phyloP scores from a whole-genome alignment of 2,797 vertebrate genomes.

The Chiroxiphia lanceolata region DNA sequence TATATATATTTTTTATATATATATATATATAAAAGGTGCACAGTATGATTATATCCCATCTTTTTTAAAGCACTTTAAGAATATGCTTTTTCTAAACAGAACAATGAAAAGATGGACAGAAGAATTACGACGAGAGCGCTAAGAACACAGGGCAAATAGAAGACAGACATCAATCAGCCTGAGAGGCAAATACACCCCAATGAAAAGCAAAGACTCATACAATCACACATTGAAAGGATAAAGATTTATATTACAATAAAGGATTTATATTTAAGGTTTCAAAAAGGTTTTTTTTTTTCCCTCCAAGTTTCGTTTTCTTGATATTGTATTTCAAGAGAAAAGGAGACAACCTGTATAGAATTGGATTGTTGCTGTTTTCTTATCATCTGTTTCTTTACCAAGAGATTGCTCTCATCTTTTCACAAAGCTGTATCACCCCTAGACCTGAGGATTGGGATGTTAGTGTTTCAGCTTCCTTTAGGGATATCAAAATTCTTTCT shows the following conservation, averaged over 20 bases:
- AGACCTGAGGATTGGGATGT: slow-evolving; percentile 25
- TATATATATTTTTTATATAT: no score
- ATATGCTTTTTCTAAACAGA: slow-evolving; percentile 47
- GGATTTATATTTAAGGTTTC: slow-evolving; percentile 61
- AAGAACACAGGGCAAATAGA: slow-evolving; percentile 55
- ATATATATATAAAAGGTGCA: not conserved
- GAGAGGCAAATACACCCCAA: slow-evolving; percentile 47
- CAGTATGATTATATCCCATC: slow-evolving; percentile 27
- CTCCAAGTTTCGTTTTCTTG: slow-evolving; percentile 46
- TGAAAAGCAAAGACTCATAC: slow-evolving; percentile 53
- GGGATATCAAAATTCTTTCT: slow-evolving; percentile 25
- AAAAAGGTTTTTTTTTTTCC: not conserved
- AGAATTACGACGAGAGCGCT: slow-evolving; percentile 5
- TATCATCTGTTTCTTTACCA: slow-evolving; percentile 47
- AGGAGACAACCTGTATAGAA: slow-evolving; percentile 54
- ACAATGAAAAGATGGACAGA: slow-evolving; percentile 63
- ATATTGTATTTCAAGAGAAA: slow-evolving; percentile 60
- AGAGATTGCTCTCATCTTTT: slow-evolving; percentile 64
- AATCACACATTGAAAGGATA: slow-evolving; percentile 48
- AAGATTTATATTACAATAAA: slow-evolving; percentile 69
- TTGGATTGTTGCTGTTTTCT: slow-evolving; percentile 53
- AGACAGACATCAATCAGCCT: slow-evolving; percentile 69
- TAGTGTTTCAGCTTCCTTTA: slow-evolving; percentile 9
- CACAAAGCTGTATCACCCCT: slow-evolving; percentile 52
- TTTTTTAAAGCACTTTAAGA: slow-evolving; percentile 38